Base-by-base conservation (phyloP, 2,888 invertebrate species). In the Nemoura dubitans region DNA sequence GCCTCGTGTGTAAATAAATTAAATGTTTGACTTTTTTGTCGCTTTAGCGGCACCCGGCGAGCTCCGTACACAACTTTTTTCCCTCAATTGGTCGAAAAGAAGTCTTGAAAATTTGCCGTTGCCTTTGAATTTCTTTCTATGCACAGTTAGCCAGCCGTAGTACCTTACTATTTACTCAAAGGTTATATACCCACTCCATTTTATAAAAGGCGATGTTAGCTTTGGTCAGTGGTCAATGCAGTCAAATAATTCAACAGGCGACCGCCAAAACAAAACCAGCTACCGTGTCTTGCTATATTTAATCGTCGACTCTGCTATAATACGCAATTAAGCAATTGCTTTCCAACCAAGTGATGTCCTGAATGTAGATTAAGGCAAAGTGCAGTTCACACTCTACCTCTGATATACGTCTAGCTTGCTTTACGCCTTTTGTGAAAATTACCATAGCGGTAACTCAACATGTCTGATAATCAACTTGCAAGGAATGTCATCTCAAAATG, bases 381-480 rank as follows among this genome's bases (percentile, higher is more conserved):
- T 59, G 59, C 59, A 59, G 59, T 59, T 59, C 59, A 59, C 59
- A 59, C 59, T 59, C 14, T 59, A 14, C 16, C 14, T 59, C 59
- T 21, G 1, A 21, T 1, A 21, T 10, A 59, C 59, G 59, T 59
- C 59, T 21, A 59, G 59, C 59, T 14, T 7, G 78, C 78, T 28
- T 78, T 28, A 26, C 78, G 78, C 78, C 28, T 78, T 26, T 28
- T 26, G 21, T 27, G n/a, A 10, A 78, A 78, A 78, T 78, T 78
- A 78, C 78, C 78, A 78, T 78, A 78, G 78, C 78, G n/a, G 78
- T 78, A 78, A 78, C 78, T 78, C 78, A 26, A 78, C 59, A 59
- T 59, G 59, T 59, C 59, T 14, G 59, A 59, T 59, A 59, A 59
- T 59, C 59, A 59, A 59, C 59, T 21, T 14, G 59, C 6, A n/a